phyloP scores from a whole-genome alignment of 2,113 vertebrate genomes.

The Saguinus imperator region DNA sequence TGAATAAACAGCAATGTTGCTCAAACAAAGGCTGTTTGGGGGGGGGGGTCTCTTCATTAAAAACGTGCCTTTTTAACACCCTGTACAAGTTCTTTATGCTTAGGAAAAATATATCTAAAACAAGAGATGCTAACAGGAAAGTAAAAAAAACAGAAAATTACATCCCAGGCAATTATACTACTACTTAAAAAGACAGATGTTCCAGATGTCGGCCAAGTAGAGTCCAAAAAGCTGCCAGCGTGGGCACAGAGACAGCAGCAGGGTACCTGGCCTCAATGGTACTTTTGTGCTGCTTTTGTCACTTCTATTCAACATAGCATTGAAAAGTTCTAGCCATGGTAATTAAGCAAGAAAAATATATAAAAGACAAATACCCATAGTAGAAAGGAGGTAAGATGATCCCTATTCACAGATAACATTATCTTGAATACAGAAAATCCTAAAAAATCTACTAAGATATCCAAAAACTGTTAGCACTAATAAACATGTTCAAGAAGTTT shows the following conservation, averaged over 20 bases:
- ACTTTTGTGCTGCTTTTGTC: not conserved
- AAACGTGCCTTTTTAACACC: too few species aligned
- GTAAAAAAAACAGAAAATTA: constrained; percentile 40
- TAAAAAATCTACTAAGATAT: not conserved
- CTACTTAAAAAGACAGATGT: constrained; percentile 27
- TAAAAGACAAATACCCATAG: not conserved
- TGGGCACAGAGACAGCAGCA: not conserved
- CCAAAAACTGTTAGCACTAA: not conserved
- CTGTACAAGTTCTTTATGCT: not conserved
- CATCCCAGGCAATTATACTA: not conserved
- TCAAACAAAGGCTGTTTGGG: too few species aligned
- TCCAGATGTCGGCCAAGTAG: not conserved
- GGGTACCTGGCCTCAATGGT: not conserved
- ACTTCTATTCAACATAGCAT: not conserved
- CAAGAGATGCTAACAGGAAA: not conserved
- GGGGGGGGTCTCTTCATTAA: too few species aligned
- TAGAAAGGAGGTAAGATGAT: not conserved
- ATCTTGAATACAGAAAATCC: not conserved
- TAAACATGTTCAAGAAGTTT: not conserved
- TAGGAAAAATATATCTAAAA: not conserved
- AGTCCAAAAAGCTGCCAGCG: not conserved
- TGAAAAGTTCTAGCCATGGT: not conserved
- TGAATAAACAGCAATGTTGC: too few species aligned
- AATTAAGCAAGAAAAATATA: not conserved
- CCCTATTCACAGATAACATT: not conserved